A percentile compares a stretch with the other conserved stretches of the same genome.
Conservation (phyloP, 2,797 vertebrate genomes). For the Remorina albescens region DNA sequence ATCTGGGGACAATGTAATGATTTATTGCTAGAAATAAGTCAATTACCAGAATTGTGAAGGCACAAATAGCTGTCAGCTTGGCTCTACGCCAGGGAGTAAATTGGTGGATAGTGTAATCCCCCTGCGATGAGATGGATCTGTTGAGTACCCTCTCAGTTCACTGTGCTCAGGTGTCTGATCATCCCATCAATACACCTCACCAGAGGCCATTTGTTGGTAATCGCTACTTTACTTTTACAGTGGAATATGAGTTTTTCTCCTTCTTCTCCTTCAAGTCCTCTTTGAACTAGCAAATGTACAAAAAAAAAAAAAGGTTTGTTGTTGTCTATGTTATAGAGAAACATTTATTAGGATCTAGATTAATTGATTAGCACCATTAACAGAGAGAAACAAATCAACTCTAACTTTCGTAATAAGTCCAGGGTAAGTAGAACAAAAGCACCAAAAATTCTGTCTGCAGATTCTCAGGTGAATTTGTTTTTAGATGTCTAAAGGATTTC, state of each 20-base stretch:
- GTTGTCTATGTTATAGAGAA: not conserved
- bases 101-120: conserved; percentile 60
- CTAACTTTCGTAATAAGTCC: too few relatives aligned
- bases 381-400: not conserved
- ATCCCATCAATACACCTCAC: conserved; percentile 33
- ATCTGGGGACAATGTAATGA: conserved; percentile 37
- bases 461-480: too few relatives aligned
- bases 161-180: conserved; percentile 25
- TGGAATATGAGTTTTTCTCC: not conserved
- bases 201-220: conserved; percentile 23
- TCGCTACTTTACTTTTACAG: not conserved
- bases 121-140: conserved; percentile 25
- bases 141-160: conserved; percentile 42
- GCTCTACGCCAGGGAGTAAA: conserved; percentile 55
- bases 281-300: conserved; percentile 4
- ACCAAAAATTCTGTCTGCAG: too few relatives aligned
- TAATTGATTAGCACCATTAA: not conserved
- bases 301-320: not conserved
- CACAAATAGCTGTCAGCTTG: conserved; percentile 33
- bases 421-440: too few relatives aligned
- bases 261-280: not conserved
- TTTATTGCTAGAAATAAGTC: conserved; percentile 46
- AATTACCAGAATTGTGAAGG: conserved; percentile 38
- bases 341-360: not conserved
- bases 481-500: not conserved